A percentile compares a stretch with the other conserved stretches of the same genome.
Evolutionary conservation across 2,113 vertebrate species (phyloP).

Genomic region (Podarcis cretensis): DNA sequence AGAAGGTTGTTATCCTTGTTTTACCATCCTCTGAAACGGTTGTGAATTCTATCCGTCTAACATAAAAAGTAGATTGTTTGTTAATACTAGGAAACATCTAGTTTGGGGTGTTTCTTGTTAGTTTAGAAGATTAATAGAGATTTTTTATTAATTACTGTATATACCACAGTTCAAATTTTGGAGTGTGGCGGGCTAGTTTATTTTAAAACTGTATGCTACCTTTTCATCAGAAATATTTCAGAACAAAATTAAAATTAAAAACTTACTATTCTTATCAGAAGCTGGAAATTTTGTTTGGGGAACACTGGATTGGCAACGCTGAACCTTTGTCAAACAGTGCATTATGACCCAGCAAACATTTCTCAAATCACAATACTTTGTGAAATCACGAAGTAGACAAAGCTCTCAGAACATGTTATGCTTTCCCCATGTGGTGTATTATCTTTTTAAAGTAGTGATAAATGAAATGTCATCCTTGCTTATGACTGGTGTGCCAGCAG

Average conservation of each 20-base stretch:
- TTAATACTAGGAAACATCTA: neutral
- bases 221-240: neutral
- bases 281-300: neutral
- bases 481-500: constrained; percentile 44
- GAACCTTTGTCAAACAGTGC: neutral
- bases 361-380: neutral
- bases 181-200: no score
- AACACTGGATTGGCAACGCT: neutral
- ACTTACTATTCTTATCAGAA: neutral
- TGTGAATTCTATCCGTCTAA: neutral
- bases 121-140: neutral
- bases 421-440: constrained; percentile 33
- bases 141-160: neutral
- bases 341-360: neutral
- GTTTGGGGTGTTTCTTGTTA: neutral
- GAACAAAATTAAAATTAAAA: neutral
- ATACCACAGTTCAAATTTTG: neutral
- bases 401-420: neutral
- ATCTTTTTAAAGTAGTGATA: constrained; percentile 51
- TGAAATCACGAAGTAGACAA: neutral
- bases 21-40: neutral
- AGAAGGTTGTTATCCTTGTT: neutral
- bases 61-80: neutral
- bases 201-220: neutral
- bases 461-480: constrained; percentile 47